Percentiles rank a stretch among this genome's conserved stretches.
These are phyloP conservation scores for Thecophora atra DNA, from an alignment of 2,888 invertebrate genomes.

Conservation along the genomic window DNA sequence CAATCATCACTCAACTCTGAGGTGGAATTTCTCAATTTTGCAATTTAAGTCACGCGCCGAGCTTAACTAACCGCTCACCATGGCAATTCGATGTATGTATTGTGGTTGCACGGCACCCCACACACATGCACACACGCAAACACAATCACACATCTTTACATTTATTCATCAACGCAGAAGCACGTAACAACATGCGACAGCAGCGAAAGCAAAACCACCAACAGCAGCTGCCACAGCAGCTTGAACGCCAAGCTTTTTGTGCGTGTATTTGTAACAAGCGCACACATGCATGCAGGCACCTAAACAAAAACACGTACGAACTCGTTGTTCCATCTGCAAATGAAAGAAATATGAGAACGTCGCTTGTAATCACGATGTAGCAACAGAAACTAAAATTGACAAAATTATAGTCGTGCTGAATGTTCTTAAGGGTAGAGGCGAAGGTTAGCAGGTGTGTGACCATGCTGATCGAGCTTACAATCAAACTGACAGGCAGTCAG, in stretches of 20 bases:
- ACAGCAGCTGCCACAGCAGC: background rate
- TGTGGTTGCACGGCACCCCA: no score
- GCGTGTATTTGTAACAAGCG: background rate
- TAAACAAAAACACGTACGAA: background rate
- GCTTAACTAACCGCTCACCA: constrained; percentile 18
- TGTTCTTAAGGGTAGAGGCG: no score
- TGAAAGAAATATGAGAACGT: no score
- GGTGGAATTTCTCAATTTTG: constrained; percentile 17
- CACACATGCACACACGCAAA: background rate
- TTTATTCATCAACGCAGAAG: background rate
- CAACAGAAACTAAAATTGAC: no score
- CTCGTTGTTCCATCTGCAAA: background rate
- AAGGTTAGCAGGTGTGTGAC: no score
- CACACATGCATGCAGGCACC: background rate
- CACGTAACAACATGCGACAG: no score
- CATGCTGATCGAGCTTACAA: no score
- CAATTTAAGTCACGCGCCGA: constrained; percentile 27
- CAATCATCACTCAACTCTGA: constrained; percentile 6
- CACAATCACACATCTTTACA: background rate
- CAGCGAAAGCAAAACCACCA: no score
- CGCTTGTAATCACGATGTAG: no score
- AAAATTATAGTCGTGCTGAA: no score
- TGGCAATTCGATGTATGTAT: constrained; percentile 5
- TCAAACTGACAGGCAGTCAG: no score
- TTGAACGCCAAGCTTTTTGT: background rate